Base-by-base conservation (phyloP, 1,140 invertebrate species). In the Penaeus indicus region DNA sequence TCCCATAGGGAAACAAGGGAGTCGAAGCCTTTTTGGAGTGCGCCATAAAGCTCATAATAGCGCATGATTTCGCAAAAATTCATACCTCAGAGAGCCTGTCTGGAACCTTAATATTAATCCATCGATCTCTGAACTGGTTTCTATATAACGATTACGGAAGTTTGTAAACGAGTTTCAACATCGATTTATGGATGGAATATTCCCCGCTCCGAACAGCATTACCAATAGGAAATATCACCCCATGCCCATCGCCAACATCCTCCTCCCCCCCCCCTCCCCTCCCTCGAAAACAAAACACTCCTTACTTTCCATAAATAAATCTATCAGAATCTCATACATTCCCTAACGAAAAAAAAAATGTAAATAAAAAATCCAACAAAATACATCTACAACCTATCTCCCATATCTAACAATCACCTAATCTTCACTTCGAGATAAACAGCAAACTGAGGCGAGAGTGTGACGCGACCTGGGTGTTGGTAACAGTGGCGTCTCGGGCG, bases 81-180 rank as follows among this genome's bases (percentile, higher is more conserved):
- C 79, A 82, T 82, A 82, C 79, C 79, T 32, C 42, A 61, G 79
- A 42, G 22, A 22, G 79, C 21, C 22, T 18, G 38, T 54, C 61
- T 25, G 42, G 42, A 61, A 60, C 79, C 63, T 84, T n/a, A 21
- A 72, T 84, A 69, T 85, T 77, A 85, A 85, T 85, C 84, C 84
- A 85, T 85, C 84, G 84, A 85, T 72, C 69, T 69, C 69, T 47
- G 79, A 85, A 77, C 84, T 67, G 84, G 84, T 85, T 85, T 85
- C 84, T 85, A 85, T 85, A 75, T 85, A 85, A 38, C 84, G 84
- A 85, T 85, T 85, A 85, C 64, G 84, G 75, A 85, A 85, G 64
- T 85, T 85, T 75, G 32, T 77, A 85, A 85, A 85, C 84, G 84
- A 85, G 84, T 85, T 85, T 77, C 67, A 32, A 47, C 84, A 85